Conservation (phyloP, 2,888 invertebrate species). For the Drosophila tripunctata region DNA sequence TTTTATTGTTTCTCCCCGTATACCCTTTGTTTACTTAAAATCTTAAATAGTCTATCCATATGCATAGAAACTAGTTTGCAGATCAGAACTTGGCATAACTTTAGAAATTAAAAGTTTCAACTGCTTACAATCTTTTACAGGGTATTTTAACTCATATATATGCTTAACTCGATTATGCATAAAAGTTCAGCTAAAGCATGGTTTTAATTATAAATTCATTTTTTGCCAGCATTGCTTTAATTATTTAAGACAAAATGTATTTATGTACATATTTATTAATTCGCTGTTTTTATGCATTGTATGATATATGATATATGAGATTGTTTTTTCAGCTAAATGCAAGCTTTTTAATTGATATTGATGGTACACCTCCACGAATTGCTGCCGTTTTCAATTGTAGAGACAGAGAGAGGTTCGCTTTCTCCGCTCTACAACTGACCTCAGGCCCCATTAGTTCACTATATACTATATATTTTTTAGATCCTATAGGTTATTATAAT, state of each 20-base stretch:
- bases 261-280: not conserved
- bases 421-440: too few relatives aligned
- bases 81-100: not conserved
- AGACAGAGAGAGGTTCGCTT: constrained; percentile 4
- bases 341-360: constrained; percentile 71
- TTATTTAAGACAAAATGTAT: constrained; percentile 15
- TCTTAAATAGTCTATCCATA: not conserved
- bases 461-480: too few relatives aligned
- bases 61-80: not conserved
- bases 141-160: not conserved
- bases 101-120: not conserved
- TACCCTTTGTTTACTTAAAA: constrained; percentile 8
- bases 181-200: not conserved
- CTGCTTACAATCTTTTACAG: not conserved
- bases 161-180: not conserved
- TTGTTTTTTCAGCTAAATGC: constrained; percentile 39
- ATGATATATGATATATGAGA: constrained; percentile 27
- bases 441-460: too few relatives aligned
- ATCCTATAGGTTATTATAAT: too few relatives aligned
- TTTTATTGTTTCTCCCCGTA: not conserved
- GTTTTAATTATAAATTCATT: constrained; percentile 9
- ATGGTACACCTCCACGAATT: constrained; percentile 46
- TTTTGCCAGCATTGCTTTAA: not conserved
- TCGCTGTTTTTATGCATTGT: constrained; percentile 23
- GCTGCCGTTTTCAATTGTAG: constrained; percentile 13